Evolutionary conservation across 1,140 invertebrate genomes (phyloP).

Genomic region (Popillia japonica): DNA sequence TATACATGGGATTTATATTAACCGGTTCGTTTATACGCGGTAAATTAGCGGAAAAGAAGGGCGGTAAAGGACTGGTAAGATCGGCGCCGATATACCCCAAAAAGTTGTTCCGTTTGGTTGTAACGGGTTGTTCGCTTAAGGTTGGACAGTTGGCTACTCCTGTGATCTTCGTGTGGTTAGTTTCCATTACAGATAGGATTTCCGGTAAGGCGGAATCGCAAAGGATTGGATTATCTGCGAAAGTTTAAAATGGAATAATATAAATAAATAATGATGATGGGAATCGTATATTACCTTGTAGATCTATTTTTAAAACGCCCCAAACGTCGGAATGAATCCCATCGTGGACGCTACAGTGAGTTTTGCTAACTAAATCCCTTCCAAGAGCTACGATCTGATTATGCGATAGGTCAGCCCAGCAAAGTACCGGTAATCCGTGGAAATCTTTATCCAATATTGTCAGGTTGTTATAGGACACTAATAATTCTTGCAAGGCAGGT

Average conservation of each 20-base stretch:
- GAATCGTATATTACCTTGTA: constrained; percentile 69
- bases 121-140: constrained; percentile 62
- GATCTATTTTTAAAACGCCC: constrained; percentile 77
- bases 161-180: constrained; percentile 72
- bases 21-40: background rate
- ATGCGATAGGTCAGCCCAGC: constrained; percentile 77
- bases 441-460: constrained; percentile 78
- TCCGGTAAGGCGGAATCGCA: constrained; percentile 75
- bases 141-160: constrained; percentile 68
- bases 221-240: constrained; percentile 77
- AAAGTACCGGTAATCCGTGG: constrained; percentile 78
- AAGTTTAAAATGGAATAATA: constrained; percentile 46
- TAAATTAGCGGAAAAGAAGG: background rate
- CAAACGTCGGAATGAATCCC: constrained; percentile 67
- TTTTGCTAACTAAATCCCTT: constrained; percentile 78
- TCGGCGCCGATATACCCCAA: constrained; percentile 49
- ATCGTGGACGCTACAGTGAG: constrained; percentile 74
- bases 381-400: constrained; percentile 77
- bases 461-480: constrained; percentile 77
- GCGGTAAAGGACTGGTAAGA: background rate
- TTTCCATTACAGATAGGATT: constrained; percentile 71
- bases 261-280: constrained; percentile 29
- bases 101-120: constrained; percentile 57
- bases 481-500: constrained; percentile 76
- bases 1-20: constrained; percentile 24